A percentile compares a stretch with the other conserved stretches of the same genome.
phyloP scores from a whole-genome alignment of 1,140 invertebrate species.

The Macrobrachium nipponense region DNA sequence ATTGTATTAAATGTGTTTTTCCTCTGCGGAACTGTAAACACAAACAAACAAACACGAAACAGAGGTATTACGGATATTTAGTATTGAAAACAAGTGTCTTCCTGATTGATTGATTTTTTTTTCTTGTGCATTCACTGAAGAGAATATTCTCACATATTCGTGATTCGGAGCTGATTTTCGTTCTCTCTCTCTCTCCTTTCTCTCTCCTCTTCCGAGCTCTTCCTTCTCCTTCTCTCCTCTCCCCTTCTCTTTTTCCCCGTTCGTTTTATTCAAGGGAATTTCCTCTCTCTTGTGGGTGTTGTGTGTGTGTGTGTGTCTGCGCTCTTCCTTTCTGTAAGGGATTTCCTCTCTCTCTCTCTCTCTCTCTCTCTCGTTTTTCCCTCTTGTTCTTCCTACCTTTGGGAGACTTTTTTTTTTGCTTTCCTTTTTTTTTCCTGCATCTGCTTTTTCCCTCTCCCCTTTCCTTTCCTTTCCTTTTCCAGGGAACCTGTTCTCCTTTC shows the following conservation, averaged over 20 bases:
- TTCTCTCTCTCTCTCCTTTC: slow-evolving; percentile 9
- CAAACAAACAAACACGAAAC: no score
- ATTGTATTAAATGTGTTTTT: no score
- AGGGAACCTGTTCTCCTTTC: not conserved
- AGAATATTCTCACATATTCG: not conserved
- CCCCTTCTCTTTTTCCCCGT: not conserved
- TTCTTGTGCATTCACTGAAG: no score
- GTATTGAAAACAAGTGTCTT: no score
- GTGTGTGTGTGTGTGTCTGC: not conserved
- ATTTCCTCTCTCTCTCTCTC: no score
- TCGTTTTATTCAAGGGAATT: not conserved
- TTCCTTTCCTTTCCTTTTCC: not conserved
- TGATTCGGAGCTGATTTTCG: not conserved
- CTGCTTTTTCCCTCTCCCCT: not conserved
- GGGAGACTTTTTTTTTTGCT: not conserved
- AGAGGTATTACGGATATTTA: no score
- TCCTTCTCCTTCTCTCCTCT: not conserved
- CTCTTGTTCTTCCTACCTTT: not conserved
- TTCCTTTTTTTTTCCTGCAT: not conserved
- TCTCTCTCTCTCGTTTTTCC: not conserved
- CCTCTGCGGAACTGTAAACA: no score
- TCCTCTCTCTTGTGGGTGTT: not conserved
- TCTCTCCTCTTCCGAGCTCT: not conserved
- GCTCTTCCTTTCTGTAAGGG: no score
- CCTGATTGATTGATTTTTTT: no score